These are phyloP conservation scores for Myripristis murdjan DNA, from an alignment of 2,797 vertebrate genomes.

Conservation along the genomic window DNA sequence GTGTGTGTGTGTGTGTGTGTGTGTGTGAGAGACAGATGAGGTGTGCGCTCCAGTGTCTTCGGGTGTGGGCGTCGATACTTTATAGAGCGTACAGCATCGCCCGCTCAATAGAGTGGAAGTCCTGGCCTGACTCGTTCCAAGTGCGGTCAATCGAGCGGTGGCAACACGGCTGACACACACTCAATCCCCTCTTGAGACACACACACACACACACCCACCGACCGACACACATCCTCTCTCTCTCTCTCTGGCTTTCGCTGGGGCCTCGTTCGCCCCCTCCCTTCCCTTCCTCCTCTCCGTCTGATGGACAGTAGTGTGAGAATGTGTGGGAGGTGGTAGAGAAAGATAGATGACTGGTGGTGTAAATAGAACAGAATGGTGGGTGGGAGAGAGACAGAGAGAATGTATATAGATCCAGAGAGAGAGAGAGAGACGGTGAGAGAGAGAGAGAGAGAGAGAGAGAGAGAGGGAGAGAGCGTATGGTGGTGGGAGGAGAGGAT, in stretches of 20 bases:
- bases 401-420: conserved; percentile 41
- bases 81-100: conserved; percentile 73
- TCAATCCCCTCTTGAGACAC: conserved; percentile 61
- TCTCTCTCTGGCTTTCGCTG: conserved; percentile 38
- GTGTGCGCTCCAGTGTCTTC: conserved; percentile 72
- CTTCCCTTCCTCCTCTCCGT: conserved; percentile 11
- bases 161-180: conserved; percentile 73
- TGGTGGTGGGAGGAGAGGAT: conserved; percentile 53
- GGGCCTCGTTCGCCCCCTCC: conserved; percentile 28
- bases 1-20: conserved; percentile 22
- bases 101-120: conserved; percentile 82
- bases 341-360: conserved; percentile 48
- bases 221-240: conserved; percentile 16
- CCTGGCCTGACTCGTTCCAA: conserved; percentile 78
- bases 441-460: not conserved
- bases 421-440: not conserved
- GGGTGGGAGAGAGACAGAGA: conserved; percentile 53
- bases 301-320: conserved; percentile 63
- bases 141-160: conserved; percentile 79
- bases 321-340: conserved; percentile 55
- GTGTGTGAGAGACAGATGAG: conserved; percentile 57
- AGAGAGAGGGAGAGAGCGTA: conserved; percentile 11
- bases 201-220: conserved; percentile 27
- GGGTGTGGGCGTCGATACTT: conserved; percentile 79
- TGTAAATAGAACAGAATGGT: conserved; percentile 60